Evolutionary conservation across 2,797 vertebrate species (phyloP).

Genomic region (Xenops minutus): DNA sequence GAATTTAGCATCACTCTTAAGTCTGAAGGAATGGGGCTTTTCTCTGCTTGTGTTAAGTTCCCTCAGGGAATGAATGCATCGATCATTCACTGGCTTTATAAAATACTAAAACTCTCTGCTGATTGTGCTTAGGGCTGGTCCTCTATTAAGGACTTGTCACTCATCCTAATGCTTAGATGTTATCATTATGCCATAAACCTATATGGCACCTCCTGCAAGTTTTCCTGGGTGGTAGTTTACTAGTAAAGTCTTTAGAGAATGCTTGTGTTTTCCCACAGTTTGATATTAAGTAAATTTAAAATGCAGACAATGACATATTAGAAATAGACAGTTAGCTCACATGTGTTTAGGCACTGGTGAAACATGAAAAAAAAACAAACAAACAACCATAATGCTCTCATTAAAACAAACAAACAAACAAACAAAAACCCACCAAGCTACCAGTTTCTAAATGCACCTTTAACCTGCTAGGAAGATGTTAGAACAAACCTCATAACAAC

Average conservation of each 20-base stretch:
- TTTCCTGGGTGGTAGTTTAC: neutral
- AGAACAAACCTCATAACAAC: neutral
- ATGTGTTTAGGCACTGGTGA: neutral
- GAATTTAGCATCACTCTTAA: neutral
- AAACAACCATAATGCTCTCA: neutral
- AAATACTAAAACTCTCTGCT: neutral
- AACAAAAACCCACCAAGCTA: too few relatives aligned
- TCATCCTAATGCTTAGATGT: neutral
- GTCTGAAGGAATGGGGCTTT: neutral
- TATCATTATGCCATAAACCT: neutral
- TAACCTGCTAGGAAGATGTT: neutral
- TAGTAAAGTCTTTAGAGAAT: neutral
- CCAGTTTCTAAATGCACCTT: accelerated
- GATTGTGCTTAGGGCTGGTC: neutral
- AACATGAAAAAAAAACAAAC: neutral
- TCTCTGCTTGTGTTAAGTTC: neutral
- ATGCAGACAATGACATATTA: neutral
- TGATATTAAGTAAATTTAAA: neutral
- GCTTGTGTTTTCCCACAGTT: neutral
- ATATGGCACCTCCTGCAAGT: neutral
- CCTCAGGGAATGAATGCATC: accelerated
- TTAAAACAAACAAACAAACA: neutral
- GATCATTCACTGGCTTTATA: neutral
- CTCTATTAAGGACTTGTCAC: neutral
- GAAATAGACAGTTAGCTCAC: neutral